Evolutionary conservation across 2,888 invertebrate species (phyloP), one percentile per base, ranked within the genome.

Genomic region (Coecobrya sp.): DNA sequence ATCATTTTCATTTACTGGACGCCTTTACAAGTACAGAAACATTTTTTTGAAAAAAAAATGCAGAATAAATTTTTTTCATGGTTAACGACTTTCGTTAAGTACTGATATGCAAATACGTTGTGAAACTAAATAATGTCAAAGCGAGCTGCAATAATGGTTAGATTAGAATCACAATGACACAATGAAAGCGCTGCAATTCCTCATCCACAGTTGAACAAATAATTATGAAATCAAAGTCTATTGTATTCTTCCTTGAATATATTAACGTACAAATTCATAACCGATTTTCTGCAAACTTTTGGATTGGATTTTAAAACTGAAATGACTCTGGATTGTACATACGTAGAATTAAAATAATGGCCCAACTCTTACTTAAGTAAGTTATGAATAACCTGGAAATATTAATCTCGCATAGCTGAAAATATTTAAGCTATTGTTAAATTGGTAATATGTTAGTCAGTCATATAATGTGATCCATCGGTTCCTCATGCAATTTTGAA

Each of bases 1-100:
- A 68, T 97, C 97, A 22, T 76, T 59, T 93, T 95, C 94, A 73
- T 95, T 96, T 42, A 96, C 85, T 11, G 93, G 93, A 49, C 89
- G 86, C 93, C 93, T 93, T 86, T 36, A 36, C 13, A 59, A 52
- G n/a, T n/a, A n/a, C n/a, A n/a, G n/a, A n/a, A n/a, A n/a, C n/a
- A n/a, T n/a, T n/a, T n/a, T n/a, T 49, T 52, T 19, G 52, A 27
- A 87, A 62, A 7, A 65, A 84, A 49, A 82, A 52, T 70, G 59
- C 13, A 76, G 10, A 70, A 16, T 7, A 73, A 70, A 42, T 55
- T 52, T 16, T n/a, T 25, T 62, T 62, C n/a, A 13, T 59, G 25
- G 25, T 62, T 62, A 25, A 22, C 62, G 5, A 11, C 2, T 11
- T 62, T 62, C 62, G 62, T 62, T 62, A 27, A 16, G 22, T 7